Base-by-base conservation (phyloP, 2,113 vertebrate species). In the Saccopteryx bilineata region DNA sequence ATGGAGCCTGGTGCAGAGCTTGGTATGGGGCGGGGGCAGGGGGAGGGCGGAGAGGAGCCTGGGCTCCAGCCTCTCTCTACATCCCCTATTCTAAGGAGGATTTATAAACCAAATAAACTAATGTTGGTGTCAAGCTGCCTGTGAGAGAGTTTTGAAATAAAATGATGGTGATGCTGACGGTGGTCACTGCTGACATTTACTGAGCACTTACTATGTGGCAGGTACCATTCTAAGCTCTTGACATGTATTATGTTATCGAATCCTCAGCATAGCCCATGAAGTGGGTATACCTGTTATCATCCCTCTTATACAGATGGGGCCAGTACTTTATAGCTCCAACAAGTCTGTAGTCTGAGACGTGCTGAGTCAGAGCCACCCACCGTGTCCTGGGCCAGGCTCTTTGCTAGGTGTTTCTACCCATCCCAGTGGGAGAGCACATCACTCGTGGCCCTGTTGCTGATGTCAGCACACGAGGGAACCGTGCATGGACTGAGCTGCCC, bases 161-260 rank as follows among this genome's bases (percentile, higher is more conserved):
- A 7, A 0, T 13, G 87, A 7, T 5, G 7, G 2, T 0, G 31
- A 9, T 12, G 26, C n/a, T 14, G 18, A 39, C 1, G 23, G 5
- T 48, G 63, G 52, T 2, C 2, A 2, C 26, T 31, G 50, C 75
- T 48, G 76, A 2, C 0, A 0, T 17, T 15, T 12, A 14, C 5
- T 15, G 50, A 66, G 93, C 17, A 0, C 26, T 39, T 3, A 5
- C 52, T 7, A 1, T 6, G 24, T 6, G 65, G 52, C 11, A 0
- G 79, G 52, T 5, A 0, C 75, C 24, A 2, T 31, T 11, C n/a
- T 33, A 0, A 68, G 63, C 15, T 23, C n/a, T 28, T 14, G 1
- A 1, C 0, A 0, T 0, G 21, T 19, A 26, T 72, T 21, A 5
- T 9, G 5, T 26, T 1, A 5, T 23, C 50, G 52, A 21, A 2